Conservation (phyloP, 1,140 invertebrate species). For the Euborellia annulipes region DNA sequence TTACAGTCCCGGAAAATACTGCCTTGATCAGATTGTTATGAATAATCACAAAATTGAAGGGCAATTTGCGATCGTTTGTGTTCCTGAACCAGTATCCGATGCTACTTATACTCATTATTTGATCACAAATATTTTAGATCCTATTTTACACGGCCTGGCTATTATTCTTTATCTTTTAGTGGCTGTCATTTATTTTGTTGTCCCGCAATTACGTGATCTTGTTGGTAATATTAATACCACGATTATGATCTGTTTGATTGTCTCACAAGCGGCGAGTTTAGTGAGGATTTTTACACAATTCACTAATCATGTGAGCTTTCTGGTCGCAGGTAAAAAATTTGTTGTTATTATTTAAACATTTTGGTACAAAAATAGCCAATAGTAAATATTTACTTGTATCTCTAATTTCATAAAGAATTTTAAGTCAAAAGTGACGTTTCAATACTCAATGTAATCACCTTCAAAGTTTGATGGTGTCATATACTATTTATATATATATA, state of each 20-base stretch:
- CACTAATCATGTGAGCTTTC: slow-evolving; percentile 57
- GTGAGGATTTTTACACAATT: slow-evolving; percentile 63
- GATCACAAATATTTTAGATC: slow-evolving; percentile 55
- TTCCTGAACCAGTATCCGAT: slow-evolving; percentile 42
- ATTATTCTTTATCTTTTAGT: slow-evolving; percentile 53
- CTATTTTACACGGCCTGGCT: slow-evolving; percentile 51
- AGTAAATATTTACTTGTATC: too few relatives aligned
- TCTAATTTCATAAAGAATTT: too few relatives aligned
- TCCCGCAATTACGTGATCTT: slow-evolving; percentile 65
- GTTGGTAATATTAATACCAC: slow-evolving; percentile 71
- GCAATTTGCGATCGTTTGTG: slow-evolving; percentile 55
- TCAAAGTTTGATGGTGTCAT: too few relatives aligned
- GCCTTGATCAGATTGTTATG: slow-evolving; percentile 48
- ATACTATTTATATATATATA: too few relatives aligned
- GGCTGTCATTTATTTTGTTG: slow-evolving; percentile 64
- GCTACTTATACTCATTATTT: slow-evolving; percentile 56
- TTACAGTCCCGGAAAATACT: slow-evolving; percentile 56
- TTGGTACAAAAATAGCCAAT: too few relatives aligned
- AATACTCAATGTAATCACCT: too few relatives aligned
- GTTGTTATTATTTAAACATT: too few relatives aligned
- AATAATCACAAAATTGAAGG: slow-evolving; percentile 24
- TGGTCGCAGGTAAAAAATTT: slow-evolving; percentile 44
- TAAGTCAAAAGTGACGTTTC: too few relatives aligned
- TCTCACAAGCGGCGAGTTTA: slow-evolving; percentile 57
- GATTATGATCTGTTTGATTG: slow-evolving; percentile 54